phyloP scores from a whole-genome alignment of 2,113 vertebrate genomes.

The Glaucomys volans region DNA sequence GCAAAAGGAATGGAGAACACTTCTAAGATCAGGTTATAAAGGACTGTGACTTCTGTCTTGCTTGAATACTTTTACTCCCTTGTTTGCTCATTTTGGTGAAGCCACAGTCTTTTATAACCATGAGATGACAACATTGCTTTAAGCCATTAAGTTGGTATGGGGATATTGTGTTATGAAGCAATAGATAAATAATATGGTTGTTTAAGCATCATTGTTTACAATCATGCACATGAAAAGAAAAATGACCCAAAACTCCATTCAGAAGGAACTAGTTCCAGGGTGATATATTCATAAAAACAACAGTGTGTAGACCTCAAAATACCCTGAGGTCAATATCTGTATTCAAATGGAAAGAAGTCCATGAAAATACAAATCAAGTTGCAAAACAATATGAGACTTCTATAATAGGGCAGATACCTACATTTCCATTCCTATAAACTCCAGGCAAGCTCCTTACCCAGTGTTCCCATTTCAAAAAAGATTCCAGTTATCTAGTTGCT shows the following conservation, averaged over 20 bases:
- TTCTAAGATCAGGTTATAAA: neutral
- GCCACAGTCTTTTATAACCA: neutral
- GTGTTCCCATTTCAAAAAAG: conserved; percentile 16
- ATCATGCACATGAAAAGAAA: neutral
- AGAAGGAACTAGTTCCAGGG: neutral
- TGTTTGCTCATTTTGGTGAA: neutral
- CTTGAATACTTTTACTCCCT: neutral
- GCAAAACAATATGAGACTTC: neutral
- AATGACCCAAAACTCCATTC: neutral
- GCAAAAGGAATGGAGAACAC: neutral
- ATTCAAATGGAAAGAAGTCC: neutral
- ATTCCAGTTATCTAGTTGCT: neutral
- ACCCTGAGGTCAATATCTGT: neutral
- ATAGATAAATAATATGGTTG: neutral
- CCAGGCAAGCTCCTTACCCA: neutral
- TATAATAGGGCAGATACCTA: neutral
- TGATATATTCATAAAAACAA: neutral
- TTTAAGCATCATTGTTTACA: neutral
- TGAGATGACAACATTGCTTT: neutral
- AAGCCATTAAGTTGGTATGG: neutral
- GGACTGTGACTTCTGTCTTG: neutral
- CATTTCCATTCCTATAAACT: neutral
- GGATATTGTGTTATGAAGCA: neutral
- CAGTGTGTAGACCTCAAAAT: neutral
- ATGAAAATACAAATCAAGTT: neutral